Conservation (phyloP, 1,140 invertebrate genomes). For the Limonius californicus region DNA sequence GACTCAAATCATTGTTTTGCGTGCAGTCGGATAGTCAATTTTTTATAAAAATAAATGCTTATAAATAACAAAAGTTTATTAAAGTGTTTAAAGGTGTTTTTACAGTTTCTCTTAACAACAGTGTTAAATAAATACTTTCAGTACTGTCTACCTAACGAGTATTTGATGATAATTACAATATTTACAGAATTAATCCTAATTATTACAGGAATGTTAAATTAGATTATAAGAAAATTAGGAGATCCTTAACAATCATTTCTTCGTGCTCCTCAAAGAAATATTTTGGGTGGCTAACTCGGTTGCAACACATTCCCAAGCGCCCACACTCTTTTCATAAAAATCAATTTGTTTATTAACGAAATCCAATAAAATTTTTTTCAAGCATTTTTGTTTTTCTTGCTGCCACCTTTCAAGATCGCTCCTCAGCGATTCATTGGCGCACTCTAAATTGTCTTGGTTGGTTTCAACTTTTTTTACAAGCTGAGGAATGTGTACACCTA, state of each 20-base stretch:
- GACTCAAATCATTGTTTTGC: slow-evolving; percentile 33
- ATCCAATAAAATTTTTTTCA: slow-evolving; percentile 62
- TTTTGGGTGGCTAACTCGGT: slow-evolving; percentile 33
- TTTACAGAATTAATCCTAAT: too few species aligned
- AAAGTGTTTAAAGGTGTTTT: neutral
- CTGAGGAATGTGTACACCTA: slow-evolving; percentile 51
- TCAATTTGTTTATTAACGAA: slow-evolving; percentile 67
- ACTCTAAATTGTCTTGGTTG: slow-evolving; percentile 64
- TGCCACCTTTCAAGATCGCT: slow-evolving; percentile 72
- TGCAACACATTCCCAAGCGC: slow-evolving; percentile 54
- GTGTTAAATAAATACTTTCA: neutral
- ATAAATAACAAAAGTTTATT: slow-evolving; percentile 14
- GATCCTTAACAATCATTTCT: slow-evolving; percentile 14
- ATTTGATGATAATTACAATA: neutral
- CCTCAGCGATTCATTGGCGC: slow-evolving; percentile 67
- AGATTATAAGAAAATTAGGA: neutral
- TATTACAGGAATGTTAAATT: slow-evolving; percentile 4
- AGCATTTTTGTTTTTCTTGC: slow-evolving; percentile 61
- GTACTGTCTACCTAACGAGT: neutral
- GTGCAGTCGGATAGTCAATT: slow-evolving; percentile 30
- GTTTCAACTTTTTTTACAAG: slow-evolving; percentile 55
- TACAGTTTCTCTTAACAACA: neutral
- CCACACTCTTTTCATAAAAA: slow-evolving; percentile 63
- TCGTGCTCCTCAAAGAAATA: neutral
- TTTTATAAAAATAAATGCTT: slow-evolving; percentile 4